Evolutionary conservation across 2,797 vertebrate genomes (phyloP).

Genomic region (Poeciliopsis infans): DNA sequence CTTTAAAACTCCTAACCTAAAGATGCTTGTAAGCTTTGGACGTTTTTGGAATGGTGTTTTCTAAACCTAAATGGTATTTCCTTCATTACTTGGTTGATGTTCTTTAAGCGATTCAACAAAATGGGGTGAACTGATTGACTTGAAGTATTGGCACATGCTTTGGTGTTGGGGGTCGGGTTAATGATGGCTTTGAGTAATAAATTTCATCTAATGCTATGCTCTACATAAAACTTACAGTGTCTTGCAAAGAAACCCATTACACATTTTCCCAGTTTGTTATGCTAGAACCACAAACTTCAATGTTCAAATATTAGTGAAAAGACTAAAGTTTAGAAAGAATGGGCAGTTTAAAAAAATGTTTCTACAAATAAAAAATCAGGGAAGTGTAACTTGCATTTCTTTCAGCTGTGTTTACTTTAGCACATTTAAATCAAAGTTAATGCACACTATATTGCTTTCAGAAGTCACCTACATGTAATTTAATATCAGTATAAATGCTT

Average conservation of each 20-base stretch:
- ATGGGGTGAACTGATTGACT: background rate
- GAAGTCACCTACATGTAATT: background rate
- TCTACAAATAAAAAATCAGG: conserved; percentile 9
- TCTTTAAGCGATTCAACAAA: background rate
- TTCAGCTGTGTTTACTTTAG: background rate
- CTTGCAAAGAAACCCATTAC: background rate
- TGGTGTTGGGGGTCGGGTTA: background rate
- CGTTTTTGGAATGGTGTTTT: background rate
- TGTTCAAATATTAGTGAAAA: background rate
- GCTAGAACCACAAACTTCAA: background rate
- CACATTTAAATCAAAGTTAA: background rate
- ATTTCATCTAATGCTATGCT: background rate
- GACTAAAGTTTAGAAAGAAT: background rate
- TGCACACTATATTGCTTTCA: background rate
- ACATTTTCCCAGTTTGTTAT: background rate
- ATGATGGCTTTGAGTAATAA: background rate
- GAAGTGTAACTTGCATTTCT: background rate
- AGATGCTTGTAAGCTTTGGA: background rate
- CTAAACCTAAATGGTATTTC: background rate
- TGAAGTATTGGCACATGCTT: background rate
- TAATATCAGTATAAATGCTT: background rate
- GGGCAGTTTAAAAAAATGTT: background rate
- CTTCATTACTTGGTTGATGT: background rate
- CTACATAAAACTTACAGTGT: background rate
- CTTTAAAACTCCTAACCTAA: background rate